These are phyloP conservation scores for Prunella strophiata DNA, from an alignment of 2,797 vertebrate species.

Conservation along the genomic window DNA sequence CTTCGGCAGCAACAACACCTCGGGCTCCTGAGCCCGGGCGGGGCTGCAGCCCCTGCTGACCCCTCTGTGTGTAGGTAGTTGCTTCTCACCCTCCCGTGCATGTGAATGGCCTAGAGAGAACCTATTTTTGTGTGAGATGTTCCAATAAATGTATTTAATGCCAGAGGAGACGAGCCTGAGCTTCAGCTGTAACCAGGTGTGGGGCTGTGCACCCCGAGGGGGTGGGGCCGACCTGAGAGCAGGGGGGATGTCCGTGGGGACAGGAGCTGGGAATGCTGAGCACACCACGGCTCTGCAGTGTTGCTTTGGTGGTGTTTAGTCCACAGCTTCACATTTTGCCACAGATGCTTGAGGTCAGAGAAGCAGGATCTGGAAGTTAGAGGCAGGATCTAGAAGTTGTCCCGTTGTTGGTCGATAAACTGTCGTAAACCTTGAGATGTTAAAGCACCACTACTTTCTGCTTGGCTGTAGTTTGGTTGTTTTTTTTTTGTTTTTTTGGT, in stretches of 20 bases:
- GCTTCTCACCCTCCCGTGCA: slow-evolving; percentile 70
- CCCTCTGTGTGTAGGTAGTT: slow-evolving; percentile 34
- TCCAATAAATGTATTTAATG: slow-evolving; percentile 80
- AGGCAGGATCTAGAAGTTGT: background rate
- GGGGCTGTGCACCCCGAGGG: background rate
- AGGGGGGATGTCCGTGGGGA: fast-evolving
- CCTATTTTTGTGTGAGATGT: slow-evolving; percentile 82
- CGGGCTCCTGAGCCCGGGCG: slow-evolving; percentile 82
- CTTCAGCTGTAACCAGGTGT: background rate
- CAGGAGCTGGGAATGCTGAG: background rate
- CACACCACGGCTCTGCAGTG: fast-evolving
- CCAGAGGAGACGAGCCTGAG: background rate
- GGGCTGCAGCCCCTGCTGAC: background rate
- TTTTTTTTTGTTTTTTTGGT: background rate
- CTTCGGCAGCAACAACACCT: slow-evolving; percentile 86
- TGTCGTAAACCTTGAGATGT: background rate
- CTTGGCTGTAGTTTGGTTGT: background rate
- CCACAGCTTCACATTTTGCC: background rate
- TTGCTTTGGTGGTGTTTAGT: background rate
- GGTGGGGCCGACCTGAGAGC: background rate
- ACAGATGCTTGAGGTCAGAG: background rate
- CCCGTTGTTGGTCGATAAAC: background rate
- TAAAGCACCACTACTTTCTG: background rate
- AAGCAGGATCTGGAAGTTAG: background rate
- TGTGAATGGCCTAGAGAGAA: slow-evolving; percentile 82